Conservation (phyloP, 2,888 invertebrate species). For the Pterobdella sp. region DNA sequence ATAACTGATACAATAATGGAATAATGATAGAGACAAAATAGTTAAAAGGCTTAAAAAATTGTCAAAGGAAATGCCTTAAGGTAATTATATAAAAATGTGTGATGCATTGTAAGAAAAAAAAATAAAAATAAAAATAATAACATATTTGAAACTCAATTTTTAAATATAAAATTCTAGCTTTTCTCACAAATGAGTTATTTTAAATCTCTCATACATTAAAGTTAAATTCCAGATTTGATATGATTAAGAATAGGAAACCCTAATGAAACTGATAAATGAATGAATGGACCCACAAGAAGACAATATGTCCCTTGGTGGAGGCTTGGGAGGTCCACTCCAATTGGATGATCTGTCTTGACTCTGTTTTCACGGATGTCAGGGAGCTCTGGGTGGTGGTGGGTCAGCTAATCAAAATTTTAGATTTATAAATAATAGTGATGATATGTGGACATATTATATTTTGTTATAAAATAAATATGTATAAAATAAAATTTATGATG, state of each 20-base stretch:
- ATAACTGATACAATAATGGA: too few species aligned
- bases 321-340: conserved; percentile 8
- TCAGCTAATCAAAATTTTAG: too few species aligned
- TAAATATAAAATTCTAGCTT: neutral
- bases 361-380: neutral
- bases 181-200: neutral
- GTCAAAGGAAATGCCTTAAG: too few species aligned
- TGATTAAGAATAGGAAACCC: too few species aligned
- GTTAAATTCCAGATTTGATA: neutral
- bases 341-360: neutral
- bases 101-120: neutral
- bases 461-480: too few species aligned
- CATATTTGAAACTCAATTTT: neutral
- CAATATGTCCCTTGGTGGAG: conserved; percentile 21
- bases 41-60: too few species aligned
- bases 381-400: neutral
- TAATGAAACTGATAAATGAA: too few species aligned
- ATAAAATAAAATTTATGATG: too few species aligned
- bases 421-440: neutral
- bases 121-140: neutral
- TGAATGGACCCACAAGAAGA: conserved; percentile 4
- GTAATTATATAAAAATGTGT: neutral
- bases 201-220: neutral
- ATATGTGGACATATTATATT: neutral
- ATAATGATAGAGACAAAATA: too few species aligned